phyloP scores from a whole-genome alignment of 23 tunicate genomes.

The Styela clava region DNA sequence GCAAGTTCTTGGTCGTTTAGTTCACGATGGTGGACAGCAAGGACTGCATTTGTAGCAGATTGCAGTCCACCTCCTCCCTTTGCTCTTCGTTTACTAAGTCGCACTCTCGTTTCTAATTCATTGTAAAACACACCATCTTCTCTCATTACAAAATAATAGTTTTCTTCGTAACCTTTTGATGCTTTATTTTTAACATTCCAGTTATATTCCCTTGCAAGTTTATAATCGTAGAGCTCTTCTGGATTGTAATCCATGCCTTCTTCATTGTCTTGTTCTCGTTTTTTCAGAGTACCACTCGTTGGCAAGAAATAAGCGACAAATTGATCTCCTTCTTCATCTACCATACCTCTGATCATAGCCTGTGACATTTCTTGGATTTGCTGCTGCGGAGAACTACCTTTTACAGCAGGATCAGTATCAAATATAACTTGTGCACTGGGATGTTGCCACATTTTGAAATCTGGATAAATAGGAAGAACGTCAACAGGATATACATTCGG shows the following conservation, averaged over 20 bases:
- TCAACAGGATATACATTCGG: slow-evolving; percentile 91
- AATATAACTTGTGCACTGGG: slow-evolving; percentile 99
- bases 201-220: slow-evolving; percentile 93
- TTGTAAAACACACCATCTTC: slow-evolving; percentile 93
- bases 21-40: slow-evolving; percentile 71
- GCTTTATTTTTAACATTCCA: slow-evolving; percentile 99
- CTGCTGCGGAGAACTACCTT: slow-evolving; percentile 35
- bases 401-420: slow-evolving; percentile 92
- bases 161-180: slow-evolving; percentile 97
- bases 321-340: slow-evolving; percentile 96
- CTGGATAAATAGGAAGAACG: slow-evolving; percentile 89
- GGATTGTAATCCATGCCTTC: slow-evolving; percentile 83
- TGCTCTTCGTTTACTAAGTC: slow-evolving; percentile 87
- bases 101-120: slow-evolving; percentile 95
- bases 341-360: slow-evolving; percentile 99
- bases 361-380: slow-evolving; percentile 97
- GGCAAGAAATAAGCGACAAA: slow-evolving; percentile 97
- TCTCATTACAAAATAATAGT: slow-evolving; percentile 84
- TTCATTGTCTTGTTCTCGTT: slow-evolving; percentile 60
- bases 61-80: slow-evolving; percentile 88
- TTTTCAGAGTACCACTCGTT: slow-evolving; percentile 65
- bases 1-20: slow-evolving; percentile 78
- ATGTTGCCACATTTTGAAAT: slow-evolving; percentile 99
- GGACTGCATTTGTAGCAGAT: slow-evolving; percentile 83
- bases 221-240: slow-evolving; percentile 89